These are phyloP conservation scores for Pheosia gnoma DNA, from an alignment of 2,888 invertebrate species.

Conservation along the genomic window DNA sequence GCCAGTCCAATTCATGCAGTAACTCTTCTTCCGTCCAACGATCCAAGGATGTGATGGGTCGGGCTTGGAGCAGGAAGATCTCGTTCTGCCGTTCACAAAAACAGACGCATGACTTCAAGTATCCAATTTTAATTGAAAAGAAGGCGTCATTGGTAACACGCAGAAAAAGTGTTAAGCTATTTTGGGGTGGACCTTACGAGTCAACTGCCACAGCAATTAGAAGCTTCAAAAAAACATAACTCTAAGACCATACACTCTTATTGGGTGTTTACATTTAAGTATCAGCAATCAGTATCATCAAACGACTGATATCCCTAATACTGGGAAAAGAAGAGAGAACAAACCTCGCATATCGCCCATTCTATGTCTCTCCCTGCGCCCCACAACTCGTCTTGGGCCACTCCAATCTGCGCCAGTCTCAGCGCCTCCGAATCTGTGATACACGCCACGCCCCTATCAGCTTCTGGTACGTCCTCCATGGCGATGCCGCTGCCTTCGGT, in stretches of 20 bases:
- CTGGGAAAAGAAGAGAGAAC: background rate
- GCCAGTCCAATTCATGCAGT: slow-evolving; percentile 89
- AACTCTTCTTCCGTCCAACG: slow-evolving; percentile 91
- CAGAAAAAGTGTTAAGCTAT: too few relatives aligned
- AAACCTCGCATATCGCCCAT: slow-evolving; percentile 88
- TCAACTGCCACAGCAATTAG: too few relatives aligned
- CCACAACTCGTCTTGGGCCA: slow-evolving; percentile 86
- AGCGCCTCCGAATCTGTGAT: slow-evolving; percentile 82
- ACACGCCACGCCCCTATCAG: slow-evolving; percentile 75
- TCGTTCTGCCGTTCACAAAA: slow-evolving; percentile 60
- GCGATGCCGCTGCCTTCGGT: slow-evolving; percentile 67
- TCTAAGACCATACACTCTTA: too few relatives aligned
- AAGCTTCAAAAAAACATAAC: too few relatives aligned
- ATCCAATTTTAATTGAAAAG: too few relatives aligned
- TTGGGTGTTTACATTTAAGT: too few relatives aligned
- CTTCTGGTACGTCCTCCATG: slow-evolving; percentile 64
- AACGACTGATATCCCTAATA: background rate
- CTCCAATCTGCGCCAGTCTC: slow-evolving; percentile 75
- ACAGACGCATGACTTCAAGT: background rate
- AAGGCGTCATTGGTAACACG: too few relatives aligned
- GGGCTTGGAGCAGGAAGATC: slow-evolving; percentile 88
- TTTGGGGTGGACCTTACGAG: too few relatives aligned
- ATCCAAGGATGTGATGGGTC: slow-evolving; percentile 90
- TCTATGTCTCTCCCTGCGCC: slow-evolving; percentile 91
- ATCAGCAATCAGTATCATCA: too few relatives aligned